Base-by-base conservation (phyloP, 2,888 invertebrate species). In the Drosophila mimica region DNA sequence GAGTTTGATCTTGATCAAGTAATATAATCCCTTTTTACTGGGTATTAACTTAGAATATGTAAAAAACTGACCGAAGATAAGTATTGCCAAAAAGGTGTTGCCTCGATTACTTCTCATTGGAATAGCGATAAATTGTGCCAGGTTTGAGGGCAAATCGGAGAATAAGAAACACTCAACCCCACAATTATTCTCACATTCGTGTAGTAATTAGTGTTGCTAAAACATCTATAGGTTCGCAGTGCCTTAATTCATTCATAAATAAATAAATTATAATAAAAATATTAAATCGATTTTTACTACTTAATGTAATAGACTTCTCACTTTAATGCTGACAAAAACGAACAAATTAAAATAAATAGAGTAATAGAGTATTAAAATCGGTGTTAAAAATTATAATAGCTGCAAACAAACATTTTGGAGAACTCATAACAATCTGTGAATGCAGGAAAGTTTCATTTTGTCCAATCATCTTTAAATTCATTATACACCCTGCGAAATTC, bases 311-410 rank as follows among this genome's bases (percentile, higher is more conserved):
- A 40, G n/a, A n/a, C n/a, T 0, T 40, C 9, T 40, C 7, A 46
- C 7, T 4, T 46, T 20, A 1, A 13, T 20, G 13, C 7, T 20
- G 40, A 4, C 5, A 40, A 11, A 0, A 40, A 11, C 20, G 5
- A 20, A 40, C 11, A 11, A 5, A 1, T 46, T 25, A 1, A 25
- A 15, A 25, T 2, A 25, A 8, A 15, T n/a, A n/a, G n/a, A n/a
- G 7, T 43, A 0, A 5, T 11, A n/a, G 3, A n/a, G 11, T 7
- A 46, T 46, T 2, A 7, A 46, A 7, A 3, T 13, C 7, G 4
- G 8, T 17, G 8, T 17, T 38, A 0, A 38, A 17, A 38, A 17
- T 38, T 0, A 3, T 17, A 0, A 17, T 4, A 17, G 0, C 8
- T 17, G 8, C 17, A 38, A 0, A 17, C 3, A 38, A 38, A 38